Evolutionary conservation across 2,888 invertebrate genomes (phyloP), one percentile per base, ranked within the genome.

Genomic region (Nymphalis polychloros): DNA sequence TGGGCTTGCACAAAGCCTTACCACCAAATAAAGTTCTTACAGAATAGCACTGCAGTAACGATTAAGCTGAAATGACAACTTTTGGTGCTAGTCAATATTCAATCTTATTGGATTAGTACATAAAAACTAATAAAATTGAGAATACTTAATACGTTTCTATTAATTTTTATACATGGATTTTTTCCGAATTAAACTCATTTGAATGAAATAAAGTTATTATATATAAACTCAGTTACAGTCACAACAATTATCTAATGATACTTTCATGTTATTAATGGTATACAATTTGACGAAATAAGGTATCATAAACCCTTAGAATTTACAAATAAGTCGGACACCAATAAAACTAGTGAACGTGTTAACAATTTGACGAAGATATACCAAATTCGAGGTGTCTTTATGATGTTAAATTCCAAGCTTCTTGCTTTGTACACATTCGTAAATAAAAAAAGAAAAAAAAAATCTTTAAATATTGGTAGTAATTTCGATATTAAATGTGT

Each of bases 321-420:
- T 55, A 87, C 83, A 83, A 84, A 84, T 83, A 84, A 79, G 81
- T 79, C 79, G 72, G 77, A 77, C 79, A 80, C 77, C 78, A 80
- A 84, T 85, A 85, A 85, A 86, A 85, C 77, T 81, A 74, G 81
- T 79, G 77, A 78, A 76, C 74, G 72, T 73, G 80, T 84, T 86
- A 83, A 86, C 80, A 80, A 84, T 82, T 79, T 84, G 78, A 82
- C 84, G 77, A 77, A 81, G 79, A 81, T 79, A 74, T 76, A 78
- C 77, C 75, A 79, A 78, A 77, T 76, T 77, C 75, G 76, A 76
- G 77, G 74, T 77, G 72, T 70, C 68, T 80, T 81, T 79, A 79
- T 73, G 81, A 75, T 49, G 66, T 70, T 75, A 75, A 76, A 79
- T 69, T 72, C 71, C 73, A 73, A 74, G 73, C 79, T 66, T 61